Evolutionary conservation across 2,113 vertebrate species (phyloP).

Genomic region (Amblyornis subalaris): DNA sequence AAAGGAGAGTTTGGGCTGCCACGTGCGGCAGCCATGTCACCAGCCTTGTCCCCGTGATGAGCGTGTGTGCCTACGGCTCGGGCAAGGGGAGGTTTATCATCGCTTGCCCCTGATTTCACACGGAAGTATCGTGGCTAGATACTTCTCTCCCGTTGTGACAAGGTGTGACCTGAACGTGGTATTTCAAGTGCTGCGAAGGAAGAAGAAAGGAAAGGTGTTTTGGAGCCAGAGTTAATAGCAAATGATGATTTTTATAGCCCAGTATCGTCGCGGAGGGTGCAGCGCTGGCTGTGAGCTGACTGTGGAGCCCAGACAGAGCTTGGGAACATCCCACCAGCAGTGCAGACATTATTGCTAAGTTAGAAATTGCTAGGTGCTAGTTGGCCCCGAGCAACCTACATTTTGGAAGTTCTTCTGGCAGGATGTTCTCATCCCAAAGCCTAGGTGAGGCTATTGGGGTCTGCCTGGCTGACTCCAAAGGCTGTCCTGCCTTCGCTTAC

Average conservation of each 20-base stretch:
- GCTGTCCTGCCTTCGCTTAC: not conserved
- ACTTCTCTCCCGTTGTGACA: not conserved
- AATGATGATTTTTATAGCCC: not conserved
- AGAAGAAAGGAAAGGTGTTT: not conserved
- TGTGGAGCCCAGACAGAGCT: not conserved
- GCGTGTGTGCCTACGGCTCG: accelerated
- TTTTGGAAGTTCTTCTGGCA: not conserved
- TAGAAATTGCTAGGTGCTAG: not conserved
- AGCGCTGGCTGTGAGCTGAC: not conserved
- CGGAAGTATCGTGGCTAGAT: accelerated
- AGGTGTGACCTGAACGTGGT: not conserved
- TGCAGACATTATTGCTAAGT: not conserved
- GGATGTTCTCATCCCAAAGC: not conserved
- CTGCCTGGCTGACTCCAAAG: not conserved
- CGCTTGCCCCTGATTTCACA: not conserved
- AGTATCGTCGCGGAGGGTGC: not conserved
- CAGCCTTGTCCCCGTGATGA: accelerated
- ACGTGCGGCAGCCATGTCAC: accelerated
- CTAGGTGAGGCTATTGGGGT: not conserved
- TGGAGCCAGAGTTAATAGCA: not conserved
- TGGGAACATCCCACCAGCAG: not conserved
- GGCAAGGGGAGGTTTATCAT: not conserved
- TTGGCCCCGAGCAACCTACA: accelerated
- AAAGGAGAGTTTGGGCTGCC: not conserved
- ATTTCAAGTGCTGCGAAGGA: not conserved